Evolutionary conservation across 2,888 invertebrate species (phyloP).

Genomic region (Apoda limacodes): DNA sequence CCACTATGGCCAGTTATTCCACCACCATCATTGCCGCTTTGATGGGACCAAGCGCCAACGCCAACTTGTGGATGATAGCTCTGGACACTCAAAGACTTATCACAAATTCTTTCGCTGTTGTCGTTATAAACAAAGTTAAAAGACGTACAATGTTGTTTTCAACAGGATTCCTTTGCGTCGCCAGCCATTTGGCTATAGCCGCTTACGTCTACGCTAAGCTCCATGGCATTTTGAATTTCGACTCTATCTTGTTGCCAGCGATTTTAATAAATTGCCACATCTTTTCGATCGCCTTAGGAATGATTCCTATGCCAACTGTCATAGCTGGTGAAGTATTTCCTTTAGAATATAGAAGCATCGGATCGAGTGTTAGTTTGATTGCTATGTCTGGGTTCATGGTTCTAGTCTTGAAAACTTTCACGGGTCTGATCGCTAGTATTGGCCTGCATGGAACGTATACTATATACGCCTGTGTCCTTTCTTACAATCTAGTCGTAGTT

Average conservation of each 20-base stretch:
- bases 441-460: conserved; percentile 69
- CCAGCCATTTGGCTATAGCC: conserved; percentile 65
- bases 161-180: conserved; percentile 67
- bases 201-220: conserved; percentile 38
- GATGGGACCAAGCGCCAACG: conserved; percentile 68
- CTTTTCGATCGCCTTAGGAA: conserved; percentile 66
- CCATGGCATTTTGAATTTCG: conserved; percentile 28
- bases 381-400: conserved; percentile 71
- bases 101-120: conserved; percentile 69
- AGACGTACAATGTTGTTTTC: conserved; percentile 70
- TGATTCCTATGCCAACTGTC: conserved; percentile 75
- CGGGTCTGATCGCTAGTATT: conserved; percentile 52
- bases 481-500: conserved; percentile 61
- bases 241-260: conserved; percentile 51
- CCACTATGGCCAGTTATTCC: conserved; percentile 75
- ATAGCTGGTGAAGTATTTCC: conserved; percentile 78
- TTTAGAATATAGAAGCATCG: conserved; percentile 68
- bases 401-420: conserved; percentile 71
- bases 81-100: conserved; percentile 72
- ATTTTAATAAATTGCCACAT: conserved; percentile 64
- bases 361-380: conserved; percentile 70
- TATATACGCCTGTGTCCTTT: conserved; percentile 62
- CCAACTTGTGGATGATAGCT: conserved; percentile 73
- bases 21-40: conserved; percentile 68
- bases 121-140: conserved; percentile 67